These are phyloP conservation scores for Prorops nasuta DNA, from an alignment of 1,140 invertebrate species.

Conservation along the genomic window DNA sequence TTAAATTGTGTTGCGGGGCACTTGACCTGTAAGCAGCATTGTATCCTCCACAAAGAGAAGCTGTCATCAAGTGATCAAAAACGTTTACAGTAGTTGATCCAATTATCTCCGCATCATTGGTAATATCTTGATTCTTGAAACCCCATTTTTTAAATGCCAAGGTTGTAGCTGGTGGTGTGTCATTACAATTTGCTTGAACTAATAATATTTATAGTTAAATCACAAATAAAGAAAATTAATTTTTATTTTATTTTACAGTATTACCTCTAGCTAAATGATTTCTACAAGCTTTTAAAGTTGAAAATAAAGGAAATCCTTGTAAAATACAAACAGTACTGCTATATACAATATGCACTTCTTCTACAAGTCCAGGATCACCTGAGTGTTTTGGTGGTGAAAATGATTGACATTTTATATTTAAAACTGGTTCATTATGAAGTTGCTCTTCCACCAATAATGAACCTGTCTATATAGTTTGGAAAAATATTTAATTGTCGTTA, in stretches of 20 bases:
- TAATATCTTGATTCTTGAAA: conserved; percentile 72
- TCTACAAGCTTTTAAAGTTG: conserved; percentile 74
- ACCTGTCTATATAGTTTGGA: conserved; percentile 62
- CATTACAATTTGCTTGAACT: conserved; percentile 73
- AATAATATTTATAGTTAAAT: conserved; percentile 19
- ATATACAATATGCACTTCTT: conserved; percentile 85
- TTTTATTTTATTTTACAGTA: conserved; percentile 10
- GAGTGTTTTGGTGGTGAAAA: conserved; percentile 63
- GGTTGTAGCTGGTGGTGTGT: conserved; percentile 60
- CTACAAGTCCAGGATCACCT: conserved; percentile 62
- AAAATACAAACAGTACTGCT: conserved; percentile 74
- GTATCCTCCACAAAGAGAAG: conserved; percentile 77
- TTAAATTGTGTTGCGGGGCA: conserved; percentile 74
- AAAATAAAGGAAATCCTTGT: conserved; percentile 80
- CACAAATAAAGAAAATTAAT: conserved; percentile 8
- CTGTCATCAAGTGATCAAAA: conserved; percentile 84
- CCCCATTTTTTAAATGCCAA: conserved; percentile 81
- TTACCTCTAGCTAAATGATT: conserved; percentile 78
- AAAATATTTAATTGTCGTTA: neutral
- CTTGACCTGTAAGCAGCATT: conserved; percentile 70
- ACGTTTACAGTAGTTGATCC: conserved; percentile 73
- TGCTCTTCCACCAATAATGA: conserved; percentile 79
- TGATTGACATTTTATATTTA: conserved; percentile 80
- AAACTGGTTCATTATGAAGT: conserved; percentile 79
- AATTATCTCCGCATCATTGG: conserved; percentile 77